Base-by-base conservation (phyloP, 2,113 vertebrate genomes). In the Cryptotis parvus region DNA sequence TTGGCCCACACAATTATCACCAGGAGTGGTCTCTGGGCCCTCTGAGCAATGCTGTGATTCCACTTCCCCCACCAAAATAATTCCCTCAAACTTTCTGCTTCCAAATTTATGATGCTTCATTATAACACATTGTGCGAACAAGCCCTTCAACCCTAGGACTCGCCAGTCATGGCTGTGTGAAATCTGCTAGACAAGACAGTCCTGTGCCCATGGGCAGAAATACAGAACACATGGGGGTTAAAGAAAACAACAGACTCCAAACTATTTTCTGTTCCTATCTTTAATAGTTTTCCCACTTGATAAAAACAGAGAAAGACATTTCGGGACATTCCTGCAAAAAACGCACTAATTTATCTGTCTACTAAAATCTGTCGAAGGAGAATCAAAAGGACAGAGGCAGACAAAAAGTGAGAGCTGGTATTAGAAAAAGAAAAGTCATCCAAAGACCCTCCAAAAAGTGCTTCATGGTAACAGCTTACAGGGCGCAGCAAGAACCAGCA, bases 401-500 rank as follows among this genome's bases (percentile, higher is more conserved):
- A 75, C 24, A 6, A 33, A 61, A n/a, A 55, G 4, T 14, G 41
- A 61, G 66, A 75, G 15, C 24, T 35, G 61, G 33, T 10, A 61
- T 1, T 26, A 49, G 24, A 65, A 72, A 73, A 68, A 55, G 35
- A 58, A 7, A 58, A 24, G 7, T 58, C 22, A 16, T 55, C 35
- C 27, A 20, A 41, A 79, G 12, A 7, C 18, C 12, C n/a, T 20
- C 26, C 9, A 58, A 43, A 35, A 6, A 33, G 4, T n/a, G 45
- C 14, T 49, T 10, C 26, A 39, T 58, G 12, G 39, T 4, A 78
- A 22, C n/a, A 45, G 4, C 14, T 39, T 24, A 15, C 1, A 0
- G 0, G 43, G 66, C 33, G 4, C 26, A 39, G 22, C 22, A 8
- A 10, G 2, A 27, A 18, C 0, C 22, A n/a, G 52, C 31, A 37